phyloP scores from a whole-genome alignment of 2,888 invertebrate species.

The Pammene aurita region DNA sequence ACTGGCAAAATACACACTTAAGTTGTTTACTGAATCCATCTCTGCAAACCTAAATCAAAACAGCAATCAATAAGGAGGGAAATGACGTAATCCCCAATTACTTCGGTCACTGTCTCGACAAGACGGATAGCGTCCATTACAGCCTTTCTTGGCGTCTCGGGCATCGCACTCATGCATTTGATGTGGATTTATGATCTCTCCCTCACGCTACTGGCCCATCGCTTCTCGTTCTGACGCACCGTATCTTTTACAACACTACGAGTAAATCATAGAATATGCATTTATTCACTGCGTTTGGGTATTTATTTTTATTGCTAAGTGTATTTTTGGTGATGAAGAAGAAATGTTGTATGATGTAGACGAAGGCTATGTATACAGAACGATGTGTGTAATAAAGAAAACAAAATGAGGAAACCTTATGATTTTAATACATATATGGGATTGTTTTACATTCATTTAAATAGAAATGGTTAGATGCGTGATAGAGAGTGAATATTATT shows the following conservation, averaged over 20 bases:
- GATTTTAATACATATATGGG: too few species aligned
- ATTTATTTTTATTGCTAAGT: not conserved
- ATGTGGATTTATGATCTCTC: conserved; percentile 46
- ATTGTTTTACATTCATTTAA: too few species aligned
- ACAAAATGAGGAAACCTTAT: too few species aligned
- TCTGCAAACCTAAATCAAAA: conserved; percentile 32
- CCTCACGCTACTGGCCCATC: conserved; percentile 49
- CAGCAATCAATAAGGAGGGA: conserved; percentile 39
- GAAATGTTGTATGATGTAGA: too few species aligned
- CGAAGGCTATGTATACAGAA: too few species aligned
- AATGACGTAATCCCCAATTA: conserved; percentile 59
- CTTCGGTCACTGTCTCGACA: conserved; percentile 55
- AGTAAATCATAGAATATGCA: conserved; percentile 39
- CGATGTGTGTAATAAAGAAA: too few species aligned
- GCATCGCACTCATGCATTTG: conserved; percentile 41
- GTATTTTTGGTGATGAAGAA: too few species aligned
- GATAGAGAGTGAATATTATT: too few species aligned
- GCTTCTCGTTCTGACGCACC: conserved; percentile 45
- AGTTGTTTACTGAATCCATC: not conserved
- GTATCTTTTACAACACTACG: conserved; percentile 37
- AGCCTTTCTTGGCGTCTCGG: conserved; percentile 46
- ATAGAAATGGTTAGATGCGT: too few species aligned
- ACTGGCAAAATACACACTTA: not conserved
- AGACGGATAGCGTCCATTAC: conserved; percentile 62
- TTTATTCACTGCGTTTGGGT: not conserved